phyloP scores from a whole-genome alignment of 37 sponge, comb jelly and placozoan species.

The Crambe crambe region DNA sequence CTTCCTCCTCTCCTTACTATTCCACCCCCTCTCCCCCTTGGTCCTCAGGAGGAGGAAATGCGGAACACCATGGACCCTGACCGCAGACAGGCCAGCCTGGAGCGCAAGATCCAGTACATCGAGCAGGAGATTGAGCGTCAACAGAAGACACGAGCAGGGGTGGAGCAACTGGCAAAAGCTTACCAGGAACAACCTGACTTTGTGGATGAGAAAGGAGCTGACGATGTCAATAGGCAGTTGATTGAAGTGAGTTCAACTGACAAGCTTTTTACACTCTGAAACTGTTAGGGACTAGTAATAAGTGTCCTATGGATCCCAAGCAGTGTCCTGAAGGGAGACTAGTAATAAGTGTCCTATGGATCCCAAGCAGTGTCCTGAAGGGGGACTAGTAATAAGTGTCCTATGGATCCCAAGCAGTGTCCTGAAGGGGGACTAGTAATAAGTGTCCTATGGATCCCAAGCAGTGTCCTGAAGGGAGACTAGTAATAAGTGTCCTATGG shows the following conservation, averaged over 20 bases:
- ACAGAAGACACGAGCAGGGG: slow-evolving; percentile 54
- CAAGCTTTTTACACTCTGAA: too few species aligned
- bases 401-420: too few species aligned
- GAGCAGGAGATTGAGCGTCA: slow-evolving; percentile 62
- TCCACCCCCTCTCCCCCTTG: background rate
- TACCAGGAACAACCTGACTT: slow-evolving; percentile 86
- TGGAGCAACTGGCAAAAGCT: slow-evolving; percentile 58
- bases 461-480: too few species aligned
- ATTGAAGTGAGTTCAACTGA: slow-evolving; percentile 76
- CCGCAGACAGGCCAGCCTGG: slow-evolving; percentile 46
- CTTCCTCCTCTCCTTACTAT: background rate
- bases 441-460: too few species aligned
- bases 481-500: too few species aligned
- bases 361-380: too few species aligned
- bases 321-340: too few species aligned
- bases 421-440: too few species aligned
- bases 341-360: too few species aligned
- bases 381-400: too few species aligned
- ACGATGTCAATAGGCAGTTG: slow-evolving; percentile 76
- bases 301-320: too few species aligned
- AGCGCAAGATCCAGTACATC: slow-evolving; percentile 61
- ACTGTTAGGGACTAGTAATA: too few species aligned
- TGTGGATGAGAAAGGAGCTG: slow-evolving; percentile 70
- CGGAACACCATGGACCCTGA: slow-evolving; percentile 46
- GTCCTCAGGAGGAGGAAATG: slow-evolving; percentile 67